phyloP scores from a whole-genome alignment of 2,888 invertebrate species.

The Mythimna impura region DNA sequence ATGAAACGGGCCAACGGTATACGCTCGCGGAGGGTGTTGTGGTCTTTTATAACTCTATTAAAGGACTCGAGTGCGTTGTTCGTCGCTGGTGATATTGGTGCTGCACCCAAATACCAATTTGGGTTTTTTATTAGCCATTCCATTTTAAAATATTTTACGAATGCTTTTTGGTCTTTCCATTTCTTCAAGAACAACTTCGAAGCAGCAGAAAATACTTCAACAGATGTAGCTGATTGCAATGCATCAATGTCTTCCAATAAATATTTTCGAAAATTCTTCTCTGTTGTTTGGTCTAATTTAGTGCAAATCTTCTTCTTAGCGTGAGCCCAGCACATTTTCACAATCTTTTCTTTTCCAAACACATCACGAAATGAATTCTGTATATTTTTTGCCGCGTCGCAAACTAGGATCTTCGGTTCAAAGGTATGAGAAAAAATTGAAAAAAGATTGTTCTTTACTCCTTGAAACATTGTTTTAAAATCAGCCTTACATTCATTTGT shows the following conservation, averaged over 20 bases:
- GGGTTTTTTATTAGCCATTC: constrained; percentile 32
- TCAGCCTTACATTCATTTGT: not conserved
- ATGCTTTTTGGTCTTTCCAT: constrained; percentile 28
- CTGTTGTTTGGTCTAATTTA: constrained; percentile 21
- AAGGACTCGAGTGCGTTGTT: constrained; percentile 18
- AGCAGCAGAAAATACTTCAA: constrained; percentile 21
- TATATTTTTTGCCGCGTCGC: not conserved
- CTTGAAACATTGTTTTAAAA: constrained; percentile 3
- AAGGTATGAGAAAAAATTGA: constrained; percentile 4
- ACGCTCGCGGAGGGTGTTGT: constrained; percentile 16
- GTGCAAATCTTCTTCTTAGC: constrained; percentile 19
- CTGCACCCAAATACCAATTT: constrained; percentile 25
- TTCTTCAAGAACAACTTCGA: constrained; percentile 21
- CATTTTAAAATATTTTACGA: constrained; percentile 28
- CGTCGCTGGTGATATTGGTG: constrained; percentile 10
- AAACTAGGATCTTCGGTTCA: not conserved
- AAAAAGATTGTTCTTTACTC: constrained; percentile 12
- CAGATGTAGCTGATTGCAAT: constrained; percentile 19
- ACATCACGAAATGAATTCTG: constrained; percentile 19
- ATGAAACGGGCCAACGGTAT: constrained; percentile 13
- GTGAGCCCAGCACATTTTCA: constrained; percentile 27
- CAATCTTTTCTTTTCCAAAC: constrained; percentile 12
- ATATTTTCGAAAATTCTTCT: constrained; percentile 19
- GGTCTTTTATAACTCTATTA: constrained; percentile 18
- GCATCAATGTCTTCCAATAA: constrained; percentile 14